phyloP scores from a whole-genome alignment of 2,888 invertebrate species.

The Pedicia rivosa region DNA sequence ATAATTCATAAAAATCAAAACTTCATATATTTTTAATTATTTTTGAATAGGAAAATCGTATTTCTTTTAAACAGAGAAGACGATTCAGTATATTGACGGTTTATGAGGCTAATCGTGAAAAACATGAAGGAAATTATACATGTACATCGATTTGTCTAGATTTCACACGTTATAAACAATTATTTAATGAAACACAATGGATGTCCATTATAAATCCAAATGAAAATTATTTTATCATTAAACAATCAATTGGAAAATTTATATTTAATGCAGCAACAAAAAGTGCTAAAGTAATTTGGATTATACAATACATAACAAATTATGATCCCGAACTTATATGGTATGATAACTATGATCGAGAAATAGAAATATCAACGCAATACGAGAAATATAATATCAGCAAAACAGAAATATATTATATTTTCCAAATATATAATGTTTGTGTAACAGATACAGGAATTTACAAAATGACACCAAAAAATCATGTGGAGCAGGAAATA shows the following conservation, averaged over 20 bases:
- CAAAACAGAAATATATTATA: slow-evolving; percentile 18
- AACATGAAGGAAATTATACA: slow-evolving; percentile 21
- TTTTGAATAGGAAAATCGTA: no score
- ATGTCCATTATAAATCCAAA: slow-evolving; percentile 15
- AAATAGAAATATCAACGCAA: background rate
- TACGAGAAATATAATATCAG: slow-evolving; percentile 16
- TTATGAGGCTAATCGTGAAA: slow-evolving; percentile 15
- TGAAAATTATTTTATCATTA: slow-evolving; percentile 23
- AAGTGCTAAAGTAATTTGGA: slow-evolving; percentile 34
- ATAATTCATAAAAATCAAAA: no score
- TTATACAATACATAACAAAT: slow-evolving; percentile 36
- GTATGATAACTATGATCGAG: slow-evolving; percentile 23
- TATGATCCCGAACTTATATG: slow-evolving; percentile 37
- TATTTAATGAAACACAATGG: slow-evolving; percentile 5
- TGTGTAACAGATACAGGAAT: slow-evolving; percentile 38
- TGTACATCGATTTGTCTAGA: no score
- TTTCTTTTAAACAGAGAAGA: no score
- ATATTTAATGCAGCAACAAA: slow-evolving; percentile 19
- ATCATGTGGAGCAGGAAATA: slow-evolving; percentile 25
- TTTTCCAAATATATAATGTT: slow-evolving; percentile 34
- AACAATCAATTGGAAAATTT: slow-evolving; percentile 22
- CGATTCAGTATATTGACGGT: slow-evolving; percentile 16
- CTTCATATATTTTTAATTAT: no score
- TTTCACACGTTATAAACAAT: slow-evolving; percentile 11
- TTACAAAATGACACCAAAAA: slow-evolving; percentile 40